Percentiles rank a stretch among this genome's conserved stretches.
These are phyloP conservation scores for Meloidogyne exigua DNA, from an alignment of 1,140 invertebrate species.

Conservation along the genomic window DNA sequence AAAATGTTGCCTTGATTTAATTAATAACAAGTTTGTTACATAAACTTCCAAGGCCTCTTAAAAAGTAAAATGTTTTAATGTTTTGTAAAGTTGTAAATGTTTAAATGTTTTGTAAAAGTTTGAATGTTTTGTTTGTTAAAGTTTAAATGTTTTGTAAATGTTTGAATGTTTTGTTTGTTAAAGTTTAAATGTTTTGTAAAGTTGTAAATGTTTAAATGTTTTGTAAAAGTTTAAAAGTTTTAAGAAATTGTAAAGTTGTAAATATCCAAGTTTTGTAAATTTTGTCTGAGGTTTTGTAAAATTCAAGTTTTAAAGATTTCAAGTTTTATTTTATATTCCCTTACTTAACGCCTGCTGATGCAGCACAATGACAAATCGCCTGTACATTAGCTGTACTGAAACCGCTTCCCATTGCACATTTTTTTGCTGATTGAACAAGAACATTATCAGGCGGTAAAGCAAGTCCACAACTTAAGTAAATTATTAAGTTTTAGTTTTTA, in stretches of 20 bases:
- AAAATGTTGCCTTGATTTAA: background rate
- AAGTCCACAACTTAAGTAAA: conserved; percentile 31
- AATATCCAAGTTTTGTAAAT: background rate
- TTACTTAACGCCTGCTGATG: conserved; percentile 37
- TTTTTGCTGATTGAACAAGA: conserved; percentile 30
- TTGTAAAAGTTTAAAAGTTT: too few relatives aligned
- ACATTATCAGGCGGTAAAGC: conserved; percentile 39
- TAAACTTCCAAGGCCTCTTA: background rate
- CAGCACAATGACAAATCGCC: conserved; percentile 40
- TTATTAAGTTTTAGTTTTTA: background rate
- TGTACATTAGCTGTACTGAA: conserved; percentile 44
- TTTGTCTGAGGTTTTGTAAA: too few relatives aligned
- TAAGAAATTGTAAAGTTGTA: background rate
- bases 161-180: too few relatives aligned
- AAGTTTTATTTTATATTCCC: background rate
- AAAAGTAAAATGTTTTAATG: too few relatives aligned
- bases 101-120: too few relatives aligned
- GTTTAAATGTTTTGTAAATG: too few relatives aligned
- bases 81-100: too few relatives aligned
- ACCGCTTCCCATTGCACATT: conserved; percentile 28
- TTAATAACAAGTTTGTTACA: background rate
- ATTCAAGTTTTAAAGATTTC: background rate
- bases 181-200: too few relatives aligned
- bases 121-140: too few relatives aligned
- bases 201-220: too few relatives aligned